These are phyloP conservation scores for Agonopterix heracliana DNA, from an alignment of 2,888 invertebrate species.

Conservation along the genomic window DNA sequence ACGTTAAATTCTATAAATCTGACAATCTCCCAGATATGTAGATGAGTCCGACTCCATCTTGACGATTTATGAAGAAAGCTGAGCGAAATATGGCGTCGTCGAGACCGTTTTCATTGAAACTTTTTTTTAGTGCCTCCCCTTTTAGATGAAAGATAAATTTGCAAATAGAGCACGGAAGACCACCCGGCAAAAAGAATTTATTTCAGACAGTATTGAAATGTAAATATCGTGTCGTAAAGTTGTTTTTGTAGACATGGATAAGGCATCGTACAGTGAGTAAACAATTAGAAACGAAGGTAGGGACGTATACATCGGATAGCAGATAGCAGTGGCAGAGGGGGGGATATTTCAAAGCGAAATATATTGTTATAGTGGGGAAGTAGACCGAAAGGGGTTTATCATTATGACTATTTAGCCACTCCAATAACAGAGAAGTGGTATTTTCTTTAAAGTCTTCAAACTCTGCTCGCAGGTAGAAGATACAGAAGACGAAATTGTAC, in stretches of 20 bases:
- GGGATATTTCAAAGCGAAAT: too few relatives aligned
- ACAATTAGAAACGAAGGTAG: too few relatives aligned
- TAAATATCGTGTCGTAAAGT: conserved; percentile 45
- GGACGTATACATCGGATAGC: too few relatives aligned
- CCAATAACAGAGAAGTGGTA: too few relatives aligned
- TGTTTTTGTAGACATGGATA: conserved; percentile 26
- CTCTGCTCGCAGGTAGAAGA: too few relatives aligned
- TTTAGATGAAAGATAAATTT: conserved; percentile 63
- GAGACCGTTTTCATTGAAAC: conserved; percentile 61
- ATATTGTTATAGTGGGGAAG: too few relatives aligned
- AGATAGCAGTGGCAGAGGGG: too few relatives aligned
- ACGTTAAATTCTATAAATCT: not conserved
- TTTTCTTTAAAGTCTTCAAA: too few relatives aligned
- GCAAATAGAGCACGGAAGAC: conserved; percentile 42
- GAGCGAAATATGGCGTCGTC: conserved; percentile 59
- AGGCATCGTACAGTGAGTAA: not conserved
- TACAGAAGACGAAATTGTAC: too few relatives aligned
- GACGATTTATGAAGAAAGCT: conserved; percentile 67
- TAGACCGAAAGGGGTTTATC: too few relatives aligned
- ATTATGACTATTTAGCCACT: too few relatives aligned
- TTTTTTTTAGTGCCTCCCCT: conserved; percentile 52
- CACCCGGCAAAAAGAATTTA: conserved; percentile 46
- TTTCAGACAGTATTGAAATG: conserved; percentile 45
- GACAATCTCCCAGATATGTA: conserved; percentile 22
- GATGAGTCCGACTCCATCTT: conserved; percentile 51